These are phyloP conservation scores for Philopedon plagiatum DNA, from an alignment of 2,888 invertebrate species.

Conservation along the genomic window DNA sequence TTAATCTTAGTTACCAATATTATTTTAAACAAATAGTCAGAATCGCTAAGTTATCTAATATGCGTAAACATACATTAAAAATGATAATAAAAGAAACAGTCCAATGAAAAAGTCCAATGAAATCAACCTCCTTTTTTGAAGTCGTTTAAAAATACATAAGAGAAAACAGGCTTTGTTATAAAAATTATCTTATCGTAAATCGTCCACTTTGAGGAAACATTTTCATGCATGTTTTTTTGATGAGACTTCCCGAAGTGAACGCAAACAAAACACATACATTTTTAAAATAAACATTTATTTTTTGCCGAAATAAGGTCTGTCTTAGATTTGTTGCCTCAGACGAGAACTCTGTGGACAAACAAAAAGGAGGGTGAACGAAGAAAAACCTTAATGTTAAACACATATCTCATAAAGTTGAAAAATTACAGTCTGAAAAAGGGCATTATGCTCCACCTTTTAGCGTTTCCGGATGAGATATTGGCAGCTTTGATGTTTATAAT, in stretches of 20 bases:
- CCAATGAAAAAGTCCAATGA: too few species aligned
- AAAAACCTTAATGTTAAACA: conserved; percentile 26
- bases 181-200: too few species aligned
- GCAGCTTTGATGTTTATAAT: too few species aligned
- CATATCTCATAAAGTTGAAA: conserved; percentile 32
- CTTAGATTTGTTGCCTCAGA: conserved; percentile 26
- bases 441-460: conserved; percentile 24
- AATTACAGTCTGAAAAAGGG: conserved; percentile 25
- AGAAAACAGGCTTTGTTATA: too few species aligned
- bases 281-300: conserved; percentile 17
- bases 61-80: too few species aligned
- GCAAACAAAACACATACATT: conserved; percentile 13
- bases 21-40: too few species aligned
- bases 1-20: too few species aligned
- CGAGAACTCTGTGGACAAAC: conserved; percentile 25
- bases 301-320: conserved; percentile 18
- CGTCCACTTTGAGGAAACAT: neutral
- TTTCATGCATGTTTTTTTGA: neutral
- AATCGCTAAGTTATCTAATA: too few species aligned
- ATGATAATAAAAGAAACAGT: too few species aligned
- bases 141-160: too few species aligned
- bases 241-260: neutral
- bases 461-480: conserved; percentile 29
- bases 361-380: conserved; percentile 15
- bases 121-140: too few species aligned